phyloP scores from a whole-genome alignment of 2,113 vertebrate species.

The Coptodon rendalli region DNA sequence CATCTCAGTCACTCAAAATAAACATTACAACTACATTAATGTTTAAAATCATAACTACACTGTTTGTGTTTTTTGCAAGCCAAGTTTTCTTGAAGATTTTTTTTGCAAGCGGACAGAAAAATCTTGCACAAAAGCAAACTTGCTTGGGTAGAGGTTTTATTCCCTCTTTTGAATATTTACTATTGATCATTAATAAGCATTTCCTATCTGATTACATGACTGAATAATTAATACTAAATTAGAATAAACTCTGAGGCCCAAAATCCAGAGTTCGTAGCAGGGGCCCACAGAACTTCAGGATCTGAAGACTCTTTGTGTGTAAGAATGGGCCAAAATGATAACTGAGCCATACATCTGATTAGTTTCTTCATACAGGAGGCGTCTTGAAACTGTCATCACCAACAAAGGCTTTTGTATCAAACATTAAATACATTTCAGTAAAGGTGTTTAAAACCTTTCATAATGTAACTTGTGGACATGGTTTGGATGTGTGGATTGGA shows the following conservation, averaged over 20 bases:
- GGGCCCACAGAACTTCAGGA: not conserved
- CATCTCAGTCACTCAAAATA: not conserved
- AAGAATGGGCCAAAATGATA: not conserved
- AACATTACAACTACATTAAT: not conserved
- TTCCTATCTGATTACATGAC: not conserved
- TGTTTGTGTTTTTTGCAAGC: rapidly evolving
- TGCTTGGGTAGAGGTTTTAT: not conserved
- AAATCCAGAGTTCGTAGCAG: not conserved
- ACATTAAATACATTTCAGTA: too few relatives aligned
- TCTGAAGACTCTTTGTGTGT: not conserved
- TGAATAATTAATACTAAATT: not conserved
- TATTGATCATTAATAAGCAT: not conserved
- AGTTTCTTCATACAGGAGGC: too few relatives aligned
- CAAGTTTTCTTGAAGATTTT: too few relatives aligned
- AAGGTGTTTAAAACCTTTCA: too few relatives aligned
- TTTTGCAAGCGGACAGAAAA: not conserved
- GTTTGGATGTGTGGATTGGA: too few relatives aligned
- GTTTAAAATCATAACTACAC: not conserved
- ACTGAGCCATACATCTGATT: not conserved
- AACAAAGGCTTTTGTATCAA: too few relatives aligned
- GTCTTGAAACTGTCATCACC: too few relatives aligned
- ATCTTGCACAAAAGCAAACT: not conserved
- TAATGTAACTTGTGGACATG: too few relatives aligned
- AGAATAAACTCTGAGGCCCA: not conserved
- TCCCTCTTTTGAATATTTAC: not conserved